Evolutionary conservation across 2,888 invertebrate genomes (phyloP).

Genomic region (Galeruca laticollis): DNA sequence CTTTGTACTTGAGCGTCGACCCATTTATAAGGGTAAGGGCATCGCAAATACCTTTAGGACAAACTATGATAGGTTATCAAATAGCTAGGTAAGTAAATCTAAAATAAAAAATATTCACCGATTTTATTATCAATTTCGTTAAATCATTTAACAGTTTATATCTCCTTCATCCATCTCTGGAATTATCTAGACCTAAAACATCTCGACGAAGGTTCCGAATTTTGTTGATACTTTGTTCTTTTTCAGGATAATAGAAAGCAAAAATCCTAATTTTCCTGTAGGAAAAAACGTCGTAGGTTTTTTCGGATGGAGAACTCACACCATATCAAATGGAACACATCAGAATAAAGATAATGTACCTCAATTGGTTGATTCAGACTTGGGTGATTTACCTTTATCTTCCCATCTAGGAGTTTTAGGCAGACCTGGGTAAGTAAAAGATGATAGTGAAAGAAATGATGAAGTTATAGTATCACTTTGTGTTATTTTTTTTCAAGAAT

Average conservation of each 20-base stretch:
- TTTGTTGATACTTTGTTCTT: not conserved
- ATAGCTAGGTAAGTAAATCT: not conserved
- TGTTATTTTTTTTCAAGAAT: too few relatives aligned
- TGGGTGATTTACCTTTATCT: slow-evolving; percentile 72
- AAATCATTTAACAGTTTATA: too few relatives aligned
- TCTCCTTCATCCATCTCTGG: not conserved
- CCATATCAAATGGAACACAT: slow-evolving; percentile 60
- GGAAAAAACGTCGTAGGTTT: slow-evolving; percentile 73
- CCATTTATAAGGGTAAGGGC: slow-evolving; percentile 77
- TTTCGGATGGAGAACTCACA: slow-evolving; percentile 78
- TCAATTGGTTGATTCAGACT: slow-evolving; percentile 70
- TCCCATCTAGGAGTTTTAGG: slow-evolving; percentile 75
- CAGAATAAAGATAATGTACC: slow-evolving; percentile 58
- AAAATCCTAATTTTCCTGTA: slow-evolving; percentile 74
- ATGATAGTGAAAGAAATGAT: too few relatives aligned
- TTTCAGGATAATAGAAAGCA: slow-evolving; percentile 76
- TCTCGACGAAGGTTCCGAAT: not conserved
- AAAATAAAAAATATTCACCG: too few relatives aligned
- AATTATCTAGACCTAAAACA: not conserved
- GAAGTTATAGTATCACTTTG: too few relatives aligned
- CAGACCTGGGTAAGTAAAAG: slow-evolving; percentile 79
- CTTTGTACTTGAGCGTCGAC: slow-evolving; percentile 78
- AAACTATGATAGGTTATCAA: slow-evolving; percentile 20
- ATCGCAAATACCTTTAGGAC: slow-evolving; percentile 36
- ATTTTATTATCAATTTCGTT: too few relatives aligned